Conservation (phyloP, 1,140 invertebrate genomes). For the Hermetia illucens region DNA sequence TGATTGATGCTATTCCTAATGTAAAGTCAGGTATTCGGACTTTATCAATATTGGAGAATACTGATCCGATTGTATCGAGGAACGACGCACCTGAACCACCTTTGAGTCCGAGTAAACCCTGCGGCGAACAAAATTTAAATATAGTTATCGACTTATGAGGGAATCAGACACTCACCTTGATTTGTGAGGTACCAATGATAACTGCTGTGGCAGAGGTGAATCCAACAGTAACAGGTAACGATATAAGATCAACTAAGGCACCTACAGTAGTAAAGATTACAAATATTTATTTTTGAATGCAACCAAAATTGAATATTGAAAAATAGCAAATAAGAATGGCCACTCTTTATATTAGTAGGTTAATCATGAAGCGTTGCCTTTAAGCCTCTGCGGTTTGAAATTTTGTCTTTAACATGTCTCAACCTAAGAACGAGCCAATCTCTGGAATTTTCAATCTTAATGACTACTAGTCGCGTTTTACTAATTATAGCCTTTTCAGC, state of each 20-base stretch:
- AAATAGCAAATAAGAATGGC: too few relatives aligned
- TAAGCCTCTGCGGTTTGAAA: too few relatives aligned
- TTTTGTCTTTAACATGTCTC: too few relatives aligned
- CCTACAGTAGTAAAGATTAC: conserved; percentile 47
- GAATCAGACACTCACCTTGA: conserved; percentile 39
- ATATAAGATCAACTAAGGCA: conserved; percentile 88
- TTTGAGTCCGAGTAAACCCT: conserved; percentile 56
- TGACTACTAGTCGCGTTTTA: too few relatives aligned
- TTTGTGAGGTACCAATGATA: conserved; percentile 77
- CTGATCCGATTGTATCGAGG: conserved; percentile 43
- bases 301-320: too few relatives aligned
- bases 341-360: too few relatives aligned
- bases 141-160: conserved; percentile 1
- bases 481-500: too few relatives aligned
- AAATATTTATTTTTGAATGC: too few relatives aligned
- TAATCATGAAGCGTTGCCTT: too few relatives aligned
- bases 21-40: conserved; percentile 42
- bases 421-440: too few relatives aligned
- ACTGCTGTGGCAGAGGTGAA: conserved; percentile 88
- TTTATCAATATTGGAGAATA: conserved; percentile 40
- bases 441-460: too few relatives aligned
- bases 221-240: conserved; percentile 76
- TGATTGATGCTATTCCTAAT: conserved; percentile 48
- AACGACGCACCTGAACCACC: conserved; percentile 42
- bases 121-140: background rate